phyloP scores from a whole-genome alignment of 1,140 invertebrate genomes.

The Monomorium pharaonis region DNA sequence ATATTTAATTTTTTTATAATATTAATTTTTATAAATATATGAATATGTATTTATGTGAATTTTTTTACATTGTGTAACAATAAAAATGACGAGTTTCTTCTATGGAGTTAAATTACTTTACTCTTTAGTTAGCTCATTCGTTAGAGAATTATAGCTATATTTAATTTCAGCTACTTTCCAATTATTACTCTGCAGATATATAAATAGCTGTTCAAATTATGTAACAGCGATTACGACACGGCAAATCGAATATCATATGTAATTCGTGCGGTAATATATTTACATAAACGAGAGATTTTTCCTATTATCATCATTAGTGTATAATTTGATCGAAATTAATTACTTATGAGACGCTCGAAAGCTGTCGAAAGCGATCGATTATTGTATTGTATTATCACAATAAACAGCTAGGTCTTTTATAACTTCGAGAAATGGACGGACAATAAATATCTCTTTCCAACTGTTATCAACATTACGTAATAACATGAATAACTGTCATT shows the following conservation, averaged over 20 bases:
- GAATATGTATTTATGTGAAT: neutral
- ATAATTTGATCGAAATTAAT: neutral
- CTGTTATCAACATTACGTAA: neutral
- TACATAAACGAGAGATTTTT: conserved; percentile 13
- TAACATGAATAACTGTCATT: neutral
- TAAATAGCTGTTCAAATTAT: conserved; percentile 7
- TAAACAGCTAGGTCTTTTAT: neutral
- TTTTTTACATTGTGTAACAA: neutral
- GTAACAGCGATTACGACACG: neutral
- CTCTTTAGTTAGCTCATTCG: neutral
- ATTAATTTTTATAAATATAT: neutral
- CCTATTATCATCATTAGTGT: neutral
- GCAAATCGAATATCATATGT: neutral
- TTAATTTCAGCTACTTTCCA: neutral
- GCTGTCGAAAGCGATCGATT: neutral
- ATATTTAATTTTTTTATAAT: neutral
- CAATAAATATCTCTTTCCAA: neutral
- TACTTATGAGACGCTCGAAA: neutral
- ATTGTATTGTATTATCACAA: neutral
- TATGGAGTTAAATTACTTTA: neutral
- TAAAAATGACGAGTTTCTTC: neutral
- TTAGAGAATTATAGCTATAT: neutral
- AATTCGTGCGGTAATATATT: neutral
- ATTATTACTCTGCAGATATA: neutral
- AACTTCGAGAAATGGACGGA: neutral